Percentiles rank a stretch among this genome's conserved stretches.
phyloP scores from a whole-genome alignment of 1,140 invertebrate genomes.

The Adoxophyes honmai region DNA sequence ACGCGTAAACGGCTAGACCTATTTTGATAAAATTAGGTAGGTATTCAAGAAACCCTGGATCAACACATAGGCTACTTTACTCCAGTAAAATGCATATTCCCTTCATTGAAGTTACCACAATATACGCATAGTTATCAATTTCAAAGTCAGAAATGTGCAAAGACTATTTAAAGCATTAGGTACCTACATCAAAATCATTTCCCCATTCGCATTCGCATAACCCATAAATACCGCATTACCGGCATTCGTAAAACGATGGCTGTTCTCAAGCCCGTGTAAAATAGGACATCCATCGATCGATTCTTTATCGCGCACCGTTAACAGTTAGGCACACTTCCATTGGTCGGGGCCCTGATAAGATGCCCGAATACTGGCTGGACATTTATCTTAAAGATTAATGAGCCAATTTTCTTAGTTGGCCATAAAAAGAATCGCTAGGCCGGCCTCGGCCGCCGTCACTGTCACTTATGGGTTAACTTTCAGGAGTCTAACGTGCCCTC shows the following conservation, averaged over 20 bases:
- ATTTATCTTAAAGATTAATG: conserved; percentile 77
- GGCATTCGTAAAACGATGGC: neutral
- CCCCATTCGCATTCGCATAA: too few relatives aligned
- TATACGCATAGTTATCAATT: too few relatives aligned
- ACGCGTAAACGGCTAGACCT: too few relatives aligned
- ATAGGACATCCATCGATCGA: conserved; percentile 21
- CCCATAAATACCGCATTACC: too few relatives aligned
- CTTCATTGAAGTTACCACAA: too few relatives aligned
- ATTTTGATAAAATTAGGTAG: too few relatives aligned
- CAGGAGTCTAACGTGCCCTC: neutral
- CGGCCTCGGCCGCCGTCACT: conserved; percentile 43
- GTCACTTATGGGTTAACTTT: conserved; percentile 44
- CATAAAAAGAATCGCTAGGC: conserved; percentile 72
- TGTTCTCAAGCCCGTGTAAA: conserved; percentile 6
- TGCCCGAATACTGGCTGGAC: conserved; percentile 67
- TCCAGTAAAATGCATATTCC: too few relatives aligned
- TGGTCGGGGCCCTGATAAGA: conserved; percentile 65
- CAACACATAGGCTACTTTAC: too few relatives aligned
- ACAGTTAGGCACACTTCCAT: conserved; percentile 52
- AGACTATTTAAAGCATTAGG: too few relatives aligned
- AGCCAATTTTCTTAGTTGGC: conserved; percentile 76
- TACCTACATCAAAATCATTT: too few relatives aligned
- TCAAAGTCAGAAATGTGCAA: too few relatives aligned
- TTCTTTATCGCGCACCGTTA: conserved; percentile 31
- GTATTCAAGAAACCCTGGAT: too few relatives aligned